Evolutionary conservation across 2,113 vertebrate species (phyloP).

Genomic region (Paedocypris sp.): DNA sequence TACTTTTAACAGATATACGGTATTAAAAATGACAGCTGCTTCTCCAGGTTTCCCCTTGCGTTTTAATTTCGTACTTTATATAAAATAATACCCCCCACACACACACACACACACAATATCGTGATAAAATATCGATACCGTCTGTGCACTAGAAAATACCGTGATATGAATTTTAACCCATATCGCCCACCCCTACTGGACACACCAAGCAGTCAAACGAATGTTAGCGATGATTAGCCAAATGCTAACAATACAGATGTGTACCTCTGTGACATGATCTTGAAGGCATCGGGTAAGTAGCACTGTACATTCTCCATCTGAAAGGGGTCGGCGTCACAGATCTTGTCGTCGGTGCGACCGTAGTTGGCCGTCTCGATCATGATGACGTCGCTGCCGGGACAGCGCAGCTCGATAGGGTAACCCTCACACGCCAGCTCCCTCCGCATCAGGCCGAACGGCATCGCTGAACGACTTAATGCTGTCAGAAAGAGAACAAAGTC

Average conservation of each 20-base stretch:
- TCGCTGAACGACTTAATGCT: slow-evolving; percentile 80
- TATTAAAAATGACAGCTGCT: no score
- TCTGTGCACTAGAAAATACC: no score
- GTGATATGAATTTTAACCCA: no score
- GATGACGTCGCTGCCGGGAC: slow-evolving; percentile 86
- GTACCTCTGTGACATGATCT: slow-evolving; percentile 91
- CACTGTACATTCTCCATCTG: slow-evolving; percentile 94
- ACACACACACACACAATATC: no score
- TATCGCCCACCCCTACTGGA: no score
- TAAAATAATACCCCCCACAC: no score
- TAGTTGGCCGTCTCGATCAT: slow-evolving; percentile 92
- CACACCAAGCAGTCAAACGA: no score
- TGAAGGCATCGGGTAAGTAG: slow-evolving; percentile 82
- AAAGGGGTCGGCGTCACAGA: slow-evolving; percentile 86
- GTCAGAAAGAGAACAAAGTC: background rate
- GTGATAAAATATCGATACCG: no score
- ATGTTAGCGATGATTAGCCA: no score
- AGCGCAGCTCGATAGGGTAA: slow-evolving; percentile 88
- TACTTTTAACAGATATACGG: no score
- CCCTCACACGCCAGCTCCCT: slow-evolving; percentile 86
- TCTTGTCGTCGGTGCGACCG: slow-evolving; percentile 87
- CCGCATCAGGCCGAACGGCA: slow-evolving; percentile 84
- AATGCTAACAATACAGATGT: background rate
- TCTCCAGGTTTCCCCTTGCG: no score
- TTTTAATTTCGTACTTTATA: no score